These are phyloP conservation scores for Holocentrus rufus DNA, from an alignment of 2,797 vertebrate genomes.

Conservation along the genomic window DNA sequence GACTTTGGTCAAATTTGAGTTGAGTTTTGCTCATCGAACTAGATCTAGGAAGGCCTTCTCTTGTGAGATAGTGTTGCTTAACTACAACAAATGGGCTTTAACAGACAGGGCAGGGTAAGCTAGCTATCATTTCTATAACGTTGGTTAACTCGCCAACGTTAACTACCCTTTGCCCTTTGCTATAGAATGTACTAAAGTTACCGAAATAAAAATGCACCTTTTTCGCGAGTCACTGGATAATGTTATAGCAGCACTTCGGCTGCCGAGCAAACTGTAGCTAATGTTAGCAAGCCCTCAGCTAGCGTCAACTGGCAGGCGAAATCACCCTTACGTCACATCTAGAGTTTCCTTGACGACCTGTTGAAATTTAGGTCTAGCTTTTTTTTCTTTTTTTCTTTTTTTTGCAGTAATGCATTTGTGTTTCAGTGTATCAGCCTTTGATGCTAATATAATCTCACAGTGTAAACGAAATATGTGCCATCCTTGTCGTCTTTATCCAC, in stretches of 20 bases:
- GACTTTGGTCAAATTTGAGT: not conserved
- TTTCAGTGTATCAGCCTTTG: not conserved
- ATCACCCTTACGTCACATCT: no score
- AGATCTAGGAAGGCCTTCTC: constrained; percentile 18
- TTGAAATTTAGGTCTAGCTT: constrained; percentile 22
- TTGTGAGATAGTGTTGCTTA: constrained; percentile 4
- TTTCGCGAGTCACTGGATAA: not conserved
- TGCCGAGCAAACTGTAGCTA: constrained; percentile 27
- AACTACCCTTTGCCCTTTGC: not conserved
- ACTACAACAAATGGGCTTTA: not conserved
- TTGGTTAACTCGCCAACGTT: not conserved
- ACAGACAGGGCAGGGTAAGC: constrained; percentile 22
- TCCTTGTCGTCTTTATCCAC: no score
- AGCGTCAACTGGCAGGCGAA: constrained; percentile 11
- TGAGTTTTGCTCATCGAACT: not conserved
- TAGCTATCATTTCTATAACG: not conserved
- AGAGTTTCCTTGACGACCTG: constrained; percentile 25
- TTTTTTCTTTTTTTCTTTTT: no score
- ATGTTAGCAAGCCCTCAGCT: constrained; percentile 38
- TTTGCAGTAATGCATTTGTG: not conserved
- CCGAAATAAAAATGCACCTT: not conserved
- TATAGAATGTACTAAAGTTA: accelerated
- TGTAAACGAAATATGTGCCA: no score
- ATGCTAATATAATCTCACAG: not conserved
- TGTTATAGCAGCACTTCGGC: not conserved